phyloP scores from a whole-genome alignment of 2,888 invertebrate species.

The Conistra vaccinii region DNA sequence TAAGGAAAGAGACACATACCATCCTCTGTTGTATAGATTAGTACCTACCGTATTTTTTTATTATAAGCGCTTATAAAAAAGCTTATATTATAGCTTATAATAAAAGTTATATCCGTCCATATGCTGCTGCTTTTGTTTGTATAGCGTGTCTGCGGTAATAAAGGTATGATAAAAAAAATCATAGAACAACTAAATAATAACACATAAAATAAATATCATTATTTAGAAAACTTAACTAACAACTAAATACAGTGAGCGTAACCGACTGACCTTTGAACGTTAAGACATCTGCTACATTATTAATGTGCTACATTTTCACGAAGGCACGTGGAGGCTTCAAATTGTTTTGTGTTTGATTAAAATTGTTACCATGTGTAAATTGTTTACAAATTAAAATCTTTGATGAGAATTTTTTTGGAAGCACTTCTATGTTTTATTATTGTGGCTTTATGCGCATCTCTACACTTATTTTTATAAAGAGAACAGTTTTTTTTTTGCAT shows the following conservation, averaged over 20 bases:
- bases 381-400: background rate
- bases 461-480: too few species aligned
- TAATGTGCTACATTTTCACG: slow-evolving; percentile 8
- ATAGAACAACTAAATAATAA: background rate
- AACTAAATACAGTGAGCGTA: background rate
- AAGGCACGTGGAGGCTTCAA: background rate
- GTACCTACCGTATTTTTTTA: too few species aligned
- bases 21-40: too few species aligned
- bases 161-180: too few species aligned
- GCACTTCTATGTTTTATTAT: background rate
- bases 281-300: slow-evolving; percentile 13
- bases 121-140: background rate
- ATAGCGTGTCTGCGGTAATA: background rate
- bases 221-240: background rate
- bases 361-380: slow-evolving; percentile 3
- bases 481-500: too few species aligned
- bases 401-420: background rate
- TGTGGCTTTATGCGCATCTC: background rate
- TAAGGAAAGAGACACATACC: too few species aligned
- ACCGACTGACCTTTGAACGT: slow-evolving; percentile 9
- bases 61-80: too few species aligned
- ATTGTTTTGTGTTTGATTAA: slow-evolving; percentile 10
- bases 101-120: background rate
- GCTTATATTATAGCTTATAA: background rate
- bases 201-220: background rate